phyloP scores from a whole-genome alignment of 1,140 invertebrate genomes.

The Venustaconcha ellipsiformis region DNA sequence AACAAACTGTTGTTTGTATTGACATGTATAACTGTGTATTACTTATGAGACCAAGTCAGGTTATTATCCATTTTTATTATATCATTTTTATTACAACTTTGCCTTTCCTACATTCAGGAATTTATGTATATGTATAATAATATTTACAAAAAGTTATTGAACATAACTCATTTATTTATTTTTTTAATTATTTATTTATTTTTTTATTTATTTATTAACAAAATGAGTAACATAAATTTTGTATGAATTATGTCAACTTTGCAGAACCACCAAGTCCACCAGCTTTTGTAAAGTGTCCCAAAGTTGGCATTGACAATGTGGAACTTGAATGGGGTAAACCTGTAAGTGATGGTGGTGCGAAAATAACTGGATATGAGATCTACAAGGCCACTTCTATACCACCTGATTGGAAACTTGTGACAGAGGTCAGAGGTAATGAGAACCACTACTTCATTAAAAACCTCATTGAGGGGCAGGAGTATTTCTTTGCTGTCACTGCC shows the following conservation, averaged over 20 bases:
- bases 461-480: constrained; percentile 87
- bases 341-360: constrained; percentile 90
- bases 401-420: constrained; percentile 48
- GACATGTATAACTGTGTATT: no score
- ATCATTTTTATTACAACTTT: no score
- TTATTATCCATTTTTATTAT: no score
- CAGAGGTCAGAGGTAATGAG: constrained; percentile 79
- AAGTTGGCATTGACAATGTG: constrained; percentile 93
- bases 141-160: no score
- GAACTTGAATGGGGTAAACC: constrained; percentile 94
- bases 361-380: constrained; percentile 74
- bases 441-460: constrained; percentile 86
- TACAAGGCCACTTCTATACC: constrained; percentile 60
- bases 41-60: no score
- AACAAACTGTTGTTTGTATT: no score
- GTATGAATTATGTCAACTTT: constrained; percentile 72
- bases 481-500: constrained; percentile 92
- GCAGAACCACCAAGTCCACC: constrained; percentile 80
- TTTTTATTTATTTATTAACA: no score
- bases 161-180: no score
- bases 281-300: constrained; percentile 79
- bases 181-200: no score
- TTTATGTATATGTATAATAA: no score
- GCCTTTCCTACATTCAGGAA: no score
- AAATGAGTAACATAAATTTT: no score